Base-by-base conservation (phyloP, 2,888 invertebrate species). In the Aricia artaxerxes region DNA sequence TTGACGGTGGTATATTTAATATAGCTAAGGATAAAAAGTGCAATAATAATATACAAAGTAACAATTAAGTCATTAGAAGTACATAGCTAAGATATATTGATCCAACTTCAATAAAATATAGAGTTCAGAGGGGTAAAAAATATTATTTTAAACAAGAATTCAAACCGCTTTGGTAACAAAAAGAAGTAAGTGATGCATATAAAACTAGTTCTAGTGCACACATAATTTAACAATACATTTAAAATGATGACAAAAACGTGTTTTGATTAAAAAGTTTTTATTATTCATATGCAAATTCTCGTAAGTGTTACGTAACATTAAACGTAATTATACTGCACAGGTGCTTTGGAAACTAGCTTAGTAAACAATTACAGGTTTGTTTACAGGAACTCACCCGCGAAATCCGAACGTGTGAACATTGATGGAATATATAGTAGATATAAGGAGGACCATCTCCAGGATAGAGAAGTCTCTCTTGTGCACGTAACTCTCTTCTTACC, bases 201-300 rank as follows among this genome's bases (percentile, higher is more conserved):
- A 64, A 64, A 64, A 64, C 64, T 64, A 64, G 64, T 64, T 11
- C 31, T 64, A 64, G 64, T 31, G 64, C 64, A 64, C 64, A 64
- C 31, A 64, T 64, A 11, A 64, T 31, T 61, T 31, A 64, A 31
- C 31, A 64, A 64, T 64, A 64, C 24, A 31, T 64, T 64, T 64
- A 64, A 31, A 57, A 31, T 24, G 11, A 31, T 31, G 9, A 31
- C 64, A 64, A 64, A 64, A 64, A 64, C 64, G 64, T 31, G 64
- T 64, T 64, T 64, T 31, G 4, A 64, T 64, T 9, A 31, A 64
- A 64, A 64, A 4, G 64, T 64, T 64, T 64, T 64, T 64, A 64
- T 64, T 31, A 31, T 64, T 31, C 31, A 11, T 9, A 64, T 64
- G 64, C 64, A 64, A 64, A 64, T 64, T 64, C 64, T 31, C 9